These are phyloP conservation scores for Eolophus roseicapilla DNA, from an alignment of 2,113 vertebrate species.

Conservation along the genomic window DNA sequence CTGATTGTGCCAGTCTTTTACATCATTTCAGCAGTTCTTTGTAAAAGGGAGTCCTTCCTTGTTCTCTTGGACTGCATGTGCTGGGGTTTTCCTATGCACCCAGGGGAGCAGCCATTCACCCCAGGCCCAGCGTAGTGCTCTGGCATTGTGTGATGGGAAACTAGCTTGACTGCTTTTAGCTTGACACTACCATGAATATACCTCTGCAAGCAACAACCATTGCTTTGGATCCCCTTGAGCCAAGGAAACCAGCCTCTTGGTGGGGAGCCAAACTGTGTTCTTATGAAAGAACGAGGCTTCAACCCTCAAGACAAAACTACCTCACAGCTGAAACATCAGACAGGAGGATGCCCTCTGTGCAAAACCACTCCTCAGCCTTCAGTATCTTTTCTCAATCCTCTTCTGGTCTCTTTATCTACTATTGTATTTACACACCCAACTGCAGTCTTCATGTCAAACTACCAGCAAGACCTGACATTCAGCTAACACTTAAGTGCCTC, in stretches of 20 bases:
- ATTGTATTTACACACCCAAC: background rate
- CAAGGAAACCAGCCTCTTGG: background rate
- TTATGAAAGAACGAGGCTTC: background rate
- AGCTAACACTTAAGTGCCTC: background rate
- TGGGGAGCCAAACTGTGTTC: background rate
- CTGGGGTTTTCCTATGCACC: background rate
- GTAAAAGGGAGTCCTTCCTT: background rate
- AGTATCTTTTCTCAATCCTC: background rate
- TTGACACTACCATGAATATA: background rate
- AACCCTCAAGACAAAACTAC: accelerated
- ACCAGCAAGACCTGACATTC: background rate
- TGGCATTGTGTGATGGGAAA: accelerated
- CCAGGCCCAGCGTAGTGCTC: background rate
- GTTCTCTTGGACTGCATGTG: background rate
- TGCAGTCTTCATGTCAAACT: background rate
- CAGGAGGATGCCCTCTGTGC: background rate
- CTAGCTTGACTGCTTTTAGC: background rate
- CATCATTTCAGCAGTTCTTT: background rate
- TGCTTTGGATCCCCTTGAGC: background rate
- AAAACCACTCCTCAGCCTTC: background rate
- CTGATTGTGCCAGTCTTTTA: background rate
- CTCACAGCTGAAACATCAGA: background rate
- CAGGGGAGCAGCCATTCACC: background rate
- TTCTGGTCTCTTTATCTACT: background rate
- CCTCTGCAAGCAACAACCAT: background rate